phyloP scores from a whole-genome alignment of 2,113 vertebrate species.

The Catharus bicknelli region DNA sequence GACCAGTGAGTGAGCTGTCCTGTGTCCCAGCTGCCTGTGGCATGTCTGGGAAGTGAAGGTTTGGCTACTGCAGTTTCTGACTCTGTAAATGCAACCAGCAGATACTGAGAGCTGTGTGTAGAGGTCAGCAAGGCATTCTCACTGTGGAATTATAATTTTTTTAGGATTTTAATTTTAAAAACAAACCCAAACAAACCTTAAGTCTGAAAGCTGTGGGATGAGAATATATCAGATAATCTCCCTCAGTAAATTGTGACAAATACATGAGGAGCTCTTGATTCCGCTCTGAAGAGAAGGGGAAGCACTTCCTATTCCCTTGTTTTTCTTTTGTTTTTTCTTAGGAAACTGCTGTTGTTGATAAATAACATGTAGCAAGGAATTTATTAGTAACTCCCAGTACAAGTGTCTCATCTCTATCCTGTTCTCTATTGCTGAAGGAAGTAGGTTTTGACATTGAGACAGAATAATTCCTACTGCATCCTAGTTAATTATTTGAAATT shows the following conservation, averaged over 20 bases:
- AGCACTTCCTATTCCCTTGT: not conserved
- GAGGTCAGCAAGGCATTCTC: not conserved
- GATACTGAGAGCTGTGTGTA: not conserved
- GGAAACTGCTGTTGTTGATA: not conserved
- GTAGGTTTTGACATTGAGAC: not conserved
- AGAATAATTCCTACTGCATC: not conserved
- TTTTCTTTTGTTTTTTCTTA: not conserved
- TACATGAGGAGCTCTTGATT: not conserved
- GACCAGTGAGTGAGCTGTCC: rapidly evolving
- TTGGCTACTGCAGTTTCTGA: not conserved
- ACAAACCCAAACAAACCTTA: not conserved
- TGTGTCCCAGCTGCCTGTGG: rapidly evolving
- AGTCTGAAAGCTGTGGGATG: not conserved
- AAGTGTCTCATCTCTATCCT: not conserved
- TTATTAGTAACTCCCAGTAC: not conserved
- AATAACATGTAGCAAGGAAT: not conserved
- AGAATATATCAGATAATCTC: not conserved
- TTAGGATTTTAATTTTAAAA: not conserved
- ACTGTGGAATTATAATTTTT: rapidly evolving
- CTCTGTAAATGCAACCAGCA: not conserved
- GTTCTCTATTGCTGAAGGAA: not conserved
- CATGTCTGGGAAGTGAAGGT: rapidly evolving
- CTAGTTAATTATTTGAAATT: not conserved
- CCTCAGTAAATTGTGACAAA: not conserved
- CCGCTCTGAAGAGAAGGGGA: not conserved